These are phyloP conservation scores for Oncopeltus fasciatus DNA, from an alignment of 1,140 invertebrate species.

Conservation along the genomic window DNA sequence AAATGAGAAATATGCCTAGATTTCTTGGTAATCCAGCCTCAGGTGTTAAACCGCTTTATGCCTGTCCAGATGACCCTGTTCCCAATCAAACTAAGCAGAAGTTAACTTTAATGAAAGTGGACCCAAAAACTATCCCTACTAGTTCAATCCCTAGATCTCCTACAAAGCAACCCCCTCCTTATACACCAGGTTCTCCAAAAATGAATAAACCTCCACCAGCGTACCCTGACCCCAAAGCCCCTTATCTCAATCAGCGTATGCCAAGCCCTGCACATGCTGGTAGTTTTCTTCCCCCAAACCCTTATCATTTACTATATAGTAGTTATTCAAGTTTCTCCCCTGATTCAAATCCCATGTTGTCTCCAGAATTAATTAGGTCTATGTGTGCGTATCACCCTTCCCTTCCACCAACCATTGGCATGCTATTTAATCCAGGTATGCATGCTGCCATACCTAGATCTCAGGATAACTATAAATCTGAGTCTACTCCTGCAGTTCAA, in stretches of 20 bases:
- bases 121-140: conserved; percentile 36
- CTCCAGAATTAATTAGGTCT: conserved; percentile 23
- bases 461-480: conserved; percentile 12
- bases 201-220: conserved; percentile 7
- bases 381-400: conserved; percentile 26
- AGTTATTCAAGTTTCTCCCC: conserved; percentile 11
- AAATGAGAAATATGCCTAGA: conserved; percentile 40
- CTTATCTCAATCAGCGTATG: conserved; percentile 12
- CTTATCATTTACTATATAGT: conserved; percentile 17
- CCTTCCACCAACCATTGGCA: conserved; percentile 25
- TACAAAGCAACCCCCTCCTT: conserved; percentile 22
- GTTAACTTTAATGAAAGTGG: conserved; percentile 40
- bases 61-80: conserved; percentile 25
- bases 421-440: conserved; percentile 25
- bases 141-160: conserved; percentile 15
- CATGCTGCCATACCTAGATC: conserved; percentile 17
- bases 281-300: conserved; percentile 15
- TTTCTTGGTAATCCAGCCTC: conserved; percentile 44
- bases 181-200: conserved; percentile 22
- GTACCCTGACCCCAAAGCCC: conserved; percentile 7
- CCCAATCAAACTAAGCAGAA: conserved; percentile 22
- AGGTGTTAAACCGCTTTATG: conserved; percentile 44
- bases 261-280: conserved; percentile 20
- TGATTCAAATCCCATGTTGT: conserved; percentile 13
- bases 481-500: conserved; percentile 19